These are phyloP conservation scores for Monochamus alternatus DNA, from an alignment of 2,888 invertebrate genomes.

Conservation along the genomic window DNA sequence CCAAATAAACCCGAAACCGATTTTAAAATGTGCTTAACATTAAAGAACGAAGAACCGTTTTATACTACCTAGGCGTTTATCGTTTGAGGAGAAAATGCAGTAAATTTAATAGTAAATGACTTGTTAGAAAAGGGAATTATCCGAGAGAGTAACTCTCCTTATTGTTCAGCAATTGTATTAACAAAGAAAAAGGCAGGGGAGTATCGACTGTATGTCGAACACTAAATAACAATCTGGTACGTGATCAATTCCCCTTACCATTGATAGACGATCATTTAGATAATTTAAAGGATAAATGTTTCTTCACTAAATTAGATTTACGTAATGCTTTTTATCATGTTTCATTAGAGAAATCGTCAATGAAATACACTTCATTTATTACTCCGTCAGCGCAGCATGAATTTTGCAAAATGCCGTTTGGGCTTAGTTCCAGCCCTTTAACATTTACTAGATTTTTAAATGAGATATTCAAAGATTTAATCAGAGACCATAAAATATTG, in stretches of 20 bases:
- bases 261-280: slow-evolving; percentile 46
- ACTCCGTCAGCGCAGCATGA: slow-evolving; percentile 59
- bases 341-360: slow-evolving; percentile 51
- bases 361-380: slow-evolving; percentile 60
- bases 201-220: neutral
- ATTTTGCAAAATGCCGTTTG: slow-evolving; percentile 61
- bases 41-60: slow-evolving; percentile 45
- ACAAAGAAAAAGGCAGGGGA: neutral
- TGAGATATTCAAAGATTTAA: slow-evolving; percentile 52
- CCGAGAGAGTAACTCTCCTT: slow-evolving; percentile 55
- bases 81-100: slow-evolving; percentile 46
- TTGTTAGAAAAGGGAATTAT: slow-evolving; percentile 47
- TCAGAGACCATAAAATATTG: too few relatives aligned
- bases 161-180: slow-evolving; percentile 54
- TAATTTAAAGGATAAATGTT: slow-evolving; percentile 52
- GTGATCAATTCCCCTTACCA: neutral
- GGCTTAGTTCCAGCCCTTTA: slow-evolving; percentile 54
- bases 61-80: slow-evolving; percentile 46
- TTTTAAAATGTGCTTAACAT: slow-evolving; percentile 50
- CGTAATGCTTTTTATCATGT: slow-evolving; percentile 60
- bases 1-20: slow-evolving; percentile 42
- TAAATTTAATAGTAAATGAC: slow-evolving; percentile 47
- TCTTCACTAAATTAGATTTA: slow-evolving; percentile 59
- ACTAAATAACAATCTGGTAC: neutral
- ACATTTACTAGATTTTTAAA: slow-evolving; percentile 51